These are phyloP conservation scores for Alcis repandata DNA, from an alignment of 2,888 invertebrate genomes.

Conservation along the genomic window DNA sequence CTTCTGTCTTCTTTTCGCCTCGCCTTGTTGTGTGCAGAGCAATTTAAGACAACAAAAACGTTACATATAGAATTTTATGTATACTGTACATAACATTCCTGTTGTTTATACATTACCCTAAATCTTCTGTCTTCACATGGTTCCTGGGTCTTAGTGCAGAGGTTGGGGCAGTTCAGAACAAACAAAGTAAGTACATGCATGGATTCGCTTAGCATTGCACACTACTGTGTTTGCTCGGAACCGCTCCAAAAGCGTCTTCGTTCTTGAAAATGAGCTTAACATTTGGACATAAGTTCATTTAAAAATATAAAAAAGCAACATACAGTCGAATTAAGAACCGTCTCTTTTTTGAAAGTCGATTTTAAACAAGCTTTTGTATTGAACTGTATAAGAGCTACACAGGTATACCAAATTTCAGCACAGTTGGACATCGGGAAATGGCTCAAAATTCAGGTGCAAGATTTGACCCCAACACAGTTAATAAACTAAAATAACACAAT, in stretches of 20 bases:
- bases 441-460: no score
- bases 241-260: conserved; percentile 60
- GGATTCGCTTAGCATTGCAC: conserved; percentile 83
- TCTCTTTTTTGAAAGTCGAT: no score
- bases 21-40: conserved; percentile 71
- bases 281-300: background rate
- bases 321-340: no score
- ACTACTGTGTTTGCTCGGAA: conserved; percentile 86
- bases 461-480: no score
- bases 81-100: conserved; percentile 87
- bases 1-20: conserved; percentile 5
- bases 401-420: no score
- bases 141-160: conserved; percentile 26
- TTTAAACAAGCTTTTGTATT: no score
- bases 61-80: conserved; percentile 85
- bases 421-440: no score
- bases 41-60: conserved; percentile 87
- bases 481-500: no score
- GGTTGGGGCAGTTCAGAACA: conserved; percentile 79
- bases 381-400: no score
- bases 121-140: conserved; percentile 52
- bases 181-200: conserved; percentile 87
- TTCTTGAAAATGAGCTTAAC: conserved; percentile 3
- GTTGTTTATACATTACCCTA: conserved; percentile 86
- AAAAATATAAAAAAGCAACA: background rate